Conservation (phyloP, 2,797 vertebrate genomes). For the Ctenopoma kingsleyae region DNA sequence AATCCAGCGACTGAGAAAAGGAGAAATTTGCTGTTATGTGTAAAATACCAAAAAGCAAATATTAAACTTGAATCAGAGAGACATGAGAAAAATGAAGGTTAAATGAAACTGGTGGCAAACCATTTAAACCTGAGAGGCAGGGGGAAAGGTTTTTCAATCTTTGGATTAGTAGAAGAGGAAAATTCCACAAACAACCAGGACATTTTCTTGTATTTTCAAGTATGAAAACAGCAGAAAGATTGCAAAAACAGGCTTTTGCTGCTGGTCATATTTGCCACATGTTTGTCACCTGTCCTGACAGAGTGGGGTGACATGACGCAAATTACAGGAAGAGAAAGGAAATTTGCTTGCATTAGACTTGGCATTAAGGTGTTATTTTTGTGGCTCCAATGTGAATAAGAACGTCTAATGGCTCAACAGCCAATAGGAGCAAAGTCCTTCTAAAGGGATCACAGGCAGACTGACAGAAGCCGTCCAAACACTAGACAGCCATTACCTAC, state of each 20-base stretch:
- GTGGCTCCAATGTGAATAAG: slow-evolving; percentile 62
- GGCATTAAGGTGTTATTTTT: slow-evolving; percentile 17
- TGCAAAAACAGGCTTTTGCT: background rate
- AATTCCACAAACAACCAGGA: slow-evolving; percentile 7
- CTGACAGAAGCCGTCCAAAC: slow-evolving; percentile 70
- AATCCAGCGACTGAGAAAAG: slow-evolving; percentile 24
- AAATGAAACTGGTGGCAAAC: slow-evolving; percentile 14
- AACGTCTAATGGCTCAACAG: slow-evolving; percentile 61
- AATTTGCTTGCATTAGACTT: background rate
- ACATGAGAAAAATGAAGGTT: background rate
- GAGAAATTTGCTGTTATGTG: slow-evolving; percentile 24
- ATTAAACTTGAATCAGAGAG: slow-evolving; percentile 7
- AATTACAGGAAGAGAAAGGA: slow-evolving; percentile 7
- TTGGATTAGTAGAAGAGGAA: slow-evolving; percentile 1
- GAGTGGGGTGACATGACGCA: background rate
- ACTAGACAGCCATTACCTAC: slow-evolving; percentile 69
- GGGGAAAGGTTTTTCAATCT: slow-evolving; percentile 9
- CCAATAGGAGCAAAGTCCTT: slow-evolving; percentile 45
- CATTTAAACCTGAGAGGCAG: background rate
- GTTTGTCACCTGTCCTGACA: slow-evolving; percentile 1
- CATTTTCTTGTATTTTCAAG: slow-evolving; percentile 3
- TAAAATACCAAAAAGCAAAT: slow-evolving; percentile 41
- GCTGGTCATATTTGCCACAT: background rate
- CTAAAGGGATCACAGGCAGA: slow-evolving; percentile 39
- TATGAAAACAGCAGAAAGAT: background rate